Base-by-base conservation (phyloP, 2,113 vertebrate species). In the Sminthopsis crassicaudata region DNA sequence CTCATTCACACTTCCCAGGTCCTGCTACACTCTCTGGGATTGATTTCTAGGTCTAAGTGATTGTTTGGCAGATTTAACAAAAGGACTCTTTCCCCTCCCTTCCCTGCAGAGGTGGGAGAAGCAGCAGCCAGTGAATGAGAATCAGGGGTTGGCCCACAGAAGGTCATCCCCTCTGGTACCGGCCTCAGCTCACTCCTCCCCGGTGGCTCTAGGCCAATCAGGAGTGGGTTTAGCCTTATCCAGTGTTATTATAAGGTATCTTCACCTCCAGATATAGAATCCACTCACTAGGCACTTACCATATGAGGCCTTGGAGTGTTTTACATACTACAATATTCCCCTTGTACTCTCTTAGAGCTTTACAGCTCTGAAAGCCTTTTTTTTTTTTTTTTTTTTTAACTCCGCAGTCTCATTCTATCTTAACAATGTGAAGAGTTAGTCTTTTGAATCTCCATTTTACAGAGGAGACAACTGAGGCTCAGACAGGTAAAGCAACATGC, bases 131-230 rank as follows among this genome's bases (percentile, higher is more conserved):
- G 67, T 76, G 67, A 42, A 76, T 76, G 36, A 76, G 67, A 76
- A 76, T 42, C 67, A 76, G 67, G 67, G 36, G 67, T 42, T 76
- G 67, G 67, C 14, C 36, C 8, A 76, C 14, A 76, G 67, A 76
- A 76, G 67, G 36, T 76, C 67, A 42, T 76, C 67, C 67, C 67
- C 67, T 76, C 36, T n/a, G n/a, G 67, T 42, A 16, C 36, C 1
- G 19, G 36, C 67, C 67, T 91, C 95, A 67, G 46, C 95, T 92
- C 26, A 92, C 94, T 90, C 94, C 94, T 97, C 96, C 95, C n/a
- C 36, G 6, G 67, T 76, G 67, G 67, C 67, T 42, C 67, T 76
- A 42, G 36, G 36, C 36, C 67, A 76, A 76, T 76, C 67, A 76
- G 67, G 67, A 76, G 36, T 76, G 67, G 36, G 36, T 22, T 76